Conservation (phyloP, 2,113 vertebrate genomes). For the Ciconia maguari region DNA sequence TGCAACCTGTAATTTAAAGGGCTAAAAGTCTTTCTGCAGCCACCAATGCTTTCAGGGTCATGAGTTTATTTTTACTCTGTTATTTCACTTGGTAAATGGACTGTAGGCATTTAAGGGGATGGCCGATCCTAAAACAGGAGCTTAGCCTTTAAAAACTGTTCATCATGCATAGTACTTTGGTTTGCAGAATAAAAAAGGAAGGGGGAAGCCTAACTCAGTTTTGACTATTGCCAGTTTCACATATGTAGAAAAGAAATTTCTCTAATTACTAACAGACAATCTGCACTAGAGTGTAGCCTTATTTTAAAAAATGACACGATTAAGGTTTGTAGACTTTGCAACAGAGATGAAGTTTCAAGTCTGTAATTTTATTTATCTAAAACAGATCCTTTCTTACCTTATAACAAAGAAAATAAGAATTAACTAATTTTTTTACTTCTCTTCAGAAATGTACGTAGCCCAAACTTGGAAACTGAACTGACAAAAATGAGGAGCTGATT, state of each 20-base stretch:
- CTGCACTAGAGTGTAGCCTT: background rate
- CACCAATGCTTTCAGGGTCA: background rate
- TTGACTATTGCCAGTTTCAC: background rate
- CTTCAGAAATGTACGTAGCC: background rate
- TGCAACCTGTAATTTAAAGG: conserved; percentile 27
- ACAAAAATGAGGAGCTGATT: background rate
- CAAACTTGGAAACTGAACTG: background rate
- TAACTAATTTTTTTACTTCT: background rate
- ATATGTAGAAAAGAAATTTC: background rate
- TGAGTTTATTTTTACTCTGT: conserved; percentile 2
- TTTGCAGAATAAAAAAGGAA: background rate
- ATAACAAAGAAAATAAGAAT: background rate
- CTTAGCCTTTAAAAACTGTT: background rate
- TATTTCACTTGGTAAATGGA: conserved; percentile 22
- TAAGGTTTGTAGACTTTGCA: background rate
- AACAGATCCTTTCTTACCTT: background rate
- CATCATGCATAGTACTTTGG: background rate
- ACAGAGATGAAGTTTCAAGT: background rate
- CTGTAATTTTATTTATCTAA: background rate
- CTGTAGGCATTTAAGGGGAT: background rate
- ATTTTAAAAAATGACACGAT: accelerated
- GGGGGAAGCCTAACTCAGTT: background rate
- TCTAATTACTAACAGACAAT: background rate
- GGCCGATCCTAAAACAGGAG: background rate
- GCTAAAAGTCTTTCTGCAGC: conserved; percentile 10